These are phyloP conservation scores for Odontothrips loti DNA, from an alignment of 2,888 invertebrate species.

Conservation along the genomic window DNA sequence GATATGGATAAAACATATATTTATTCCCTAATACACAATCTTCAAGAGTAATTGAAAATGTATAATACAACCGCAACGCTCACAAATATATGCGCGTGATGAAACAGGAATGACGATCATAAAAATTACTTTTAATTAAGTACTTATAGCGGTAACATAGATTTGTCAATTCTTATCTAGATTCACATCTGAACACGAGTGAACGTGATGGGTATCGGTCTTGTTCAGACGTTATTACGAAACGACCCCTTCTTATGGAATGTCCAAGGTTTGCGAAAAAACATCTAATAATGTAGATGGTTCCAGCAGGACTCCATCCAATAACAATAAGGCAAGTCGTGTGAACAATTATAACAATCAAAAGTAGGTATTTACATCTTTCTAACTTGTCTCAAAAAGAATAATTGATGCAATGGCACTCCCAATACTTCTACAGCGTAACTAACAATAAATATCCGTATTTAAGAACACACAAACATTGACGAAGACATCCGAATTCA, in stretches of 20 bases:
- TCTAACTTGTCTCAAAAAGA: background rate
- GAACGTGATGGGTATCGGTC: too few relatives aligned
- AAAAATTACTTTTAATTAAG: background rate
- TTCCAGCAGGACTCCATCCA: too few relatives aligned
- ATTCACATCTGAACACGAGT: too few relatives aligned
- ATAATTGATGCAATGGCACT: slow-evolving; percentile 11
- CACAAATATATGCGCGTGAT: too few relatives aligned
- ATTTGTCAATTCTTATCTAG: too few relatives aligned
- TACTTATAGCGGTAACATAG: slow-evolving; percentile 7
- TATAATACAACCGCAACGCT: too few relatives aligned
- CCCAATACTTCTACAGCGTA: background rate
- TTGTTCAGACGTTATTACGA: background rate
- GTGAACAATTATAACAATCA: background rate
- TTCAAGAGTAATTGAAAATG: too few relatives aligned
- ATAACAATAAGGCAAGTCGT: background rate
- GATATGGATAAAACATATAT: too few relatives aligned
- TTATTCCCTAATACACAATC: too few relatives aligned
- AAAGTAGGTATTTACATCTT: background rate
- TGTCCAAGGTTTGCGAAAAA: background rate
- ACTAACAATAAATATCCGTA: slow-evolving; percentile 12
- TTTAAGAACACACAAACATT: background rate
- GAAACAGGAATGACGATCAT: background rate
- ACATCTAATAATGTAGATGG: too few relatives aligned
- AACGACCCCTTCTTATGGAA: background rate
- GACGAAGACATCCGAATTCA: background rate